Evolutionary conservation across 2,113 vertebrate genomes (phyloP).

Genomic region (Megaleporinus macrocephalus): DNA sequence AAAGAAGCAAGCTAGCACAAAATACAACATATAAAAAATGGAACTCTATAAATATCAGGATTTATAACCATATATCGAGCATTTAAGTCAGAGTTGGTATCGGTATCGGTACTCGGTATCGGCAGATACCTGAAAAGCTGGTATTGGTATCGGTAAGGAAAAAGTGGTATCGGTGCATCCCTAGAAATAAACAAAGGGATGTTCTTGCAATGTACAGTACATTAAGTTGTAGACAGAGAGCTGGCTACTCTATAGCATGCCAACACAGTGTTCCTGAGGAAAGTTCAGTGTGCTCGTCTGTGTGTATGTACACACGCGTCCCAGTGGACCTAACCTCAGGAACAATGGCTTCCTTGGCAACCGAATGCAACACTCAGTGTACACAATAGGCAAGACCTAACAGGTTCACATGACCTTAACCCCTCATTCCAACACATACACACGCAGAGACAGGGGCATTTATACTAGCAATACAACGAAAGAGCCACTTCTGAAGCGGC

Average conservation of each 20-base stretch:
- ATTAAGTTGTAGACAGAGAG: too few relatives aligned
- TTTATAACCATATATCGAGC: too few relatives aligned
- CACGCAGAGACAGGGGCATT: conserved; percentile 14
- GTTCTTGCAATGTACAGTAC: too few relatives aligned
- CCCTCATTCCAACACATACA: conserved; percentile 28
- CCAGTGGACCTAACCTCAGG: conserved; percentile 3
- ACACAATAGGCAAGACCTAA: conserved; percentile 51
- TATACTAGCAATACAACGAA: background rate
- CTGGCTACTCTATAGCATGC: background rate
- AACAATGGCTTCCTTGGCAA: conserved; percentile 53
- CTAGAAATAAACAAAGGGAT: too few relatives aligned
- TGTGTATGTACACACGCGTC: background rate
- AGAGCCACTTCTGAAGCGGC: background rate
- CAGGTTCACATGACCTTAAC: conserved; percentile 44
- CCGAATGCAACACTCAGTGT: conserved; percentile 21
- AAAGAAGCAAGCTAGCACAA: too few relatives aligned
- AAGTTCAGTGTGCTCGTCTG: background rate
- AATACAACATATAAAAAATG: too few relatives aligned
- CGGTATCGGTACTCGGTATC: too few relatives aligned
- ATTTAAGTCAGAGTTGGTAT: too few relatives aligned
- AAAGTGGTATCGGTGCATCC: too few relatives aligned
- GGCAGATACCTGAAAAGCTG: too few relatives aligned
- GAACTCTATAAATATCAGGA: too few relatives aligned
- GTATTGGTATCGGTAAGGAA: too few relatives aligned
- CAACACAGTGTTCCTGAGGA: background rate